These are phyloP conservation scores for Corythornis madagascariensis DNA, from an alignment of 2,113 vertebrate species.

Conservation along the genomic window DNA sequence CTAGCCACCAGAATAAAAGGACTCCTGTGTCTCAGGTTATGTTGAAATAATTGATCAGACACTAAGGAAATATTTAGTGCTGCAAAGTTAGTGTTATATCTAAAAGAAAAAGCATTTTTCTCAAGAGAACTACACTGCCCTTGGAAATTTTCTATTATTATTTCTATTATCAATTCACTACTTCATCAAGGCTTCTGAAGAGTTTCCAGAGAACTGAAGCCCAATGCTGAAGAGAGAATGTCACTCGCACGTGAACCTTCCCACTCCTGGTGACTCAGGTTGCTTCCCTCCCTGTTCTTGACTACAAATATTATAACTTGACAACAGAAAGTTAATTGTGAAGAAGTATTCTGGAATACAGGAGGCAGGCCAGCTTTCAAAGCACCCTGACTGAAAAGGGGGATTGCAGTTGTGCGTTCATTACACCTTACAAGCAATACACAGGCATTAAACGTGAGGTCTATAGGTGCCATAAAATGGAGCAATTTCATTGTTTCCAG, in stretches of 20 bases:
- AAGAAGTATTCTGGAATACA: background rate
- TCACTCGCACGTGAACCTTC: accelerated
- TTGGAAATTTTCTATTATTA: background rate
- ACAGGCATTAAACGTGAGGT: background rate
- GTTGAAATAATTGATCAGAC: background rate
- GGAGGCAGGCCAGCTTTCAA: background rate
- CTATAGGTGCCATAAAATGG: background rate
- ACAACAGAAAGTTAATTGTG: background rate
- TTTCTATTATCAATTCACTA: background rate
- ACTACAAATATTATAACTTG: background rate
- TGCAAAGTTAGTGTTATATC: background rate
- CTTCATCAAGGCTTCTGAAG: background rate
- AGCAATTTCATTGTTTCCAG: background rate
- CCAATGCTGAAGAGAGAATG: accelerated
- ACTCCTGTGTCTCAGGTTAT: background rate
- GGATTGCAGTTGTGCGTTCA: background rate
- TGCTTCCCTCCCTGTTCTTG: background rate
- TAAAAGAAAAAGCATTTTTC: background rate
- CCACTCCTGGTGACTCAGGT: background rate
- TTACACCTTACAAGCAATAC: background rate
- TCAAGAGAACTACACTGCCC: background rate
- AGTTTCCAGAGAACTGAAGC: background rate
- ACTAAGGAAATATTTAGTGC: background rate
- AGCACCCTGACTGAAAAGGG: background rate
- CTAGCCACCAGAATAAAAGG: background rate